Base-by-base conservation (phyloP, 2,797 vertebrate genomes). In the Enteromius fasciolatus region DNA sequence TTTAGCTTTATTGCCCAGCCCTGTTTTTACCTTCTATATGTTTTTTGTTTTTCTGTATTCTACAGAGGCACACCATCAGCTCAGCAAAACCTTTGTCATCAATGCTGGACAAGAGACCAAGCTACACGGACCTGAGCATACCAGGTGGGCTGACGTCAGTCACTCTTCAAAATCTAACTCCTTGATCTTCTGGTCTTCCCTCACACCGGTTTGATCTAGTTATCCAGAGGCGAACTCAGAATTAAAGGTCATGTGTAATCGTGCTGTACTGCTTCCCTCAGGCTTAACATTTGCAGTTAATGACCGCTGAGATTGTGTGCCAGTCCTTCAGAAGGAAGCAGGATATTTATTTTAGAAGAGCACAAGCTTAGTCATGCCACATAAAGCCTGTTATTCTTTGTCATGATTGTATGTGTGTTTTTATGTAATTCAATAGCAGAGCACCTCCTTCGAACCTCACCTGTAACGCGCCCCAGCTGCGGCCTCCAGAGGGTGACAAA, bases 51-150 rank as follows among this genome's bases (percentile, higher is more conserved):
- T 77, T 48, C 67, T 90, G 68, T 89, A 87, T 93, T 94, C 93
- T 94, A 84, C 92, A 97, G 96, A 95, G 96, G 79, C 95, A 96
- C 91, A 95, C 95, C 36, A 93, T 94, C 86, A 94, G 93, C 1
- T 23, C 94, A 20, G 86, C 94, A 18, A 97, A 97, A 84, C 92
- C 95, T 18, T 91, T 96, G 39, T 89, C 95, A 1, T 84, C 95
- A 0, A 89, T 96, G 84, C 89, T 95, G 41, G 96, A 97, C 84
- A 97, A 96, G 90, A 94, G 96, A 70, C 89, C 95, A 12, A 95
- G 94, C 89, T 96, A 95, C 72, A 92, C 95, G 4, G 96, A 96
- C 85, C 92, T 96, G 44, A 95, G 94, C n/a, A 93, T 96, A 61
- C 94, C 95, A 92, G 96, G 96, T 96, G 80, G 88, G 7, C 20